These are phyloP conservation scores for Eupsilia transversa DNA, from an alignment of 2,888 invertebrate genomes.

Conservation along the genomic window DNA sequence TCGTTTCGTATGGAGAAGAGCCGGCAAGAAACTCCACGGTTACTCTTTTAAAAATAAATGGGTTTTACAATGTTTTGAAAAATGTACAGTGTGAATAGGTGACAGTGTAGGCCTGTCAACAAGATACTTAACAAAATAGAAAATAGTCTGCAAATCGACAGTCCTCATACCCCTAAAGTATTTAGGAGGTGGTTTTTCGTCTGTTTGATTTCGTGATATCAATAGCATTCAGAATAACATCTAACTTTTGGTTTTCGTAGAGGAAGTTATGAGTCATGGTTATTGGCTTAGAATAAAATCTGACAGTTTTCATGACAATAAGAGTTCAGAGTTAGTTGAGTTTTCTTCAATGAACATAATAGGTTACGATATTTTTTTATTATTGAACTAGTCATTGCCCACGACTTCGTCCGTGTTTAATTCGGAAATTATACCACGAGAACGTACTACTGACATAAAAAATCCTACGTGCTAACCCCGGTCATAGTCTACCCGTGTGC, in stretches of 20 bases:
- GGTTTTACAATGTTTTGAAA: too few relatives aligned
- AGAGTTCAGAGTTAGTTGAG: background rate
- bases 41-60: too few relatives aligned
- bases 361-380: background rate
- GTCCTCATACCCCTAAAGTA: too few relatives aligned
- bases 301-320: background rate
- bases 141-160: too few relatives aligned
- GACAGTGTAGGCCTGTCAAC: too few relatives aligned
- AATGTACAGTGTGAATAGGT: too few relatives aligned
- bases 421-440: too few relatives aligned
- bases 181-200: background rate
- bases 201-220: background rate
- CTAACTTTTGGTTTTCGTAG: too few relatives aligned
- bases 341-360: background rate
- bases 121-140: too few relatives aligned
- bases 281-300: background rate
- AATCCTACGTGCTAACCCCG: too few relatives aligned
- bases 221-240: background rate
- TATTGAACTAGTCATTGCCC: background rate
- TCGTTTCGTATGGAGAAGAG: too few relatives aligned
- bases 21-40: too few relatives aligned
- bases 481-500: background rate
- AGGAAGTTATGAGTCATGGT: background rate
- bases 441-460: background rate
- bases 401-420: background rate